A percentile compares a stretch with the other conserved stretches of the same genome.
Conservation (phyloP, 1,140 invertebrate species). For the Nephotettix cincticeps region DNA sequence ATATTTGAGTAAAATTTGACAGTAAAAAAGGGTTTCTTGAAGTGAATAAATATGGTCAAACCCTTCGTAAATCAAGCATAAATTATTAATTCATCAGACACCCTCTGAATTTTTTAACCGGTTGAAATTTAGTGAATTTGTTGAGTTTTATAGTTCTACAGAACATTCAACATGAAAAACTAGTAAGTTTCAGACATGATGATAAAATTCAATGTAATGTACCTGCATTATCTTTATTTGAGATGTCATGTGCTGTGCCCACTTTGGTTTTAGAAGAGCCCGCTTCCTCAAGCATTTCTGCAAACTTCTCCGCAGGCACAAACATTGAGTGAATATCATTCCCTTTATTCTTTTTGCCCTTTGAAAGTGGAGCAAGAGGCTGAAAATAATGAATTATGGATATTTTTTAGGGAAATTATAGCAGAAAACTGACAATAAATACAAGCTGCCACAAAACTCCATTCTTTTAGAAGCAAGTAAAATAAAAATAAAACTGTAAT, state of each 20-base stretch:
- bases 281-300: conserved; percentile 67
- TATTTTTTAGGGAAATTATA: too few relatives aligned
- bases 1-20: too few relatives aligned
- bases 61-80: not conserved
- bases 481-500: too few relatives aligned
- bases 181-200: conserved; percentile 37
- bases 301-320: conserved; percentile 72
- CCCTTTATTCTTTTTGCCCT: conserved; percentile 28
- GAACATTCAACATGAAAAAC: conserved; percentile 32
- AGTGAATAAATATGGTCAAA: not conserved
- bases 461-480: too few relatives aligned
- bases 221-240: conserved; percentile 64
- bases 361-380: too few relatives aligned
- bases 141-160: not conserved
- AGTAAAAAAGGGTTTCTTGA: too few relatives aligned
- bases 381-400: too few relatives aligned
- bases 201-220: conserved; percentile 7
- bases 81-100: not conserved
- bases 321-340: conserved; percentile 49
- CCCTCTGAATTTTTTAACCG: not conserved
- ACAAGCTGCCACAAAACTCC: too few relatives aligned
- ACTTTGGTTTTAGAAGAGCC: conserved; percentile 57
- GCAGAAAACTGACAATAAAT: too few relatives aligned
- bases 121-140: not conserved
- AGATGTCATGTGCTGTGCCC: conserved; percentile 61